Percentiles rank a stretch among this genome's conserved stretches.
Conservation (phyloP, 2,797 vertebrate species). For the Crenichthys baileyi region DNA sequence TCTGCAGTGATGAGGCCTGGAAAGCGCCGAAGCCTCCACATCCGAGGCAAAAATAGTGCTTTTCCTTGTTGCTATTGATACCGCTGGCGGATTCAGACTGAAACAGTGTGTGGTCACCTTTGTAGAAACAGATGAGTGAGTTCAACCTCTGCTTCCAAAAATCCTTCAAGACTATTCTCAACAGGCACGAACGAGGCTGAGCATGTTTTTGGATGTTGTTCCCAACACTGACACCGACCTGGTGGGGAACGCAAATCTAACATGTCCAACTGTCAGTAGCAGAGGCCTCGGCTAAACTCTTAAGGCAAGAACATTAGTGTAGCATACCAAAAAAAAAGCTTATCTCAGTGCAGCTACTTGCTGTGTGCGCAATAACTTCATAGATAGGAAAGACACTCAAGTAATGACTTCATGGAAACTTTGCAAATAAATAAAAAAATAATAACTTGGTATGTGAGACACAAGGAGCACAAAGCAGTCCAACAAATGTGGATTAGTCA, state of each 20-base stretch:
- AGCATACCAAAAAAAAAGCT: slow-evolving; percentile 50
- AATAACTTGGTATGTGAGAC: slow-evolving; percentile 52
- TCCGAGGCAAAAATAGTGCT: slow-evolving; percentile 1
- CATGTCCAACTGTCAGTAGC: slow-evolving; percentile 40
- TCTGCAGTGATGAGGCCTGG: slow-evolving; percentile 11
- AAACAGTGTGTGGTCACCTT: slow-evolving; percentile 26
- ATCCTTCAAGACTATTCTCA: slow-evolving; percentile 7
- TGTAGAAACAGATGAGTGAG: neutral
- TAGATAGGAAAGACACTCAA: slow-evolving; percentile 35
- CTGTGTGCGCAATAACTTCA: slow-evolving; percentile 41
- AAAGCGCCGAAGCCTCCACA: slow-evolving; percentile 14
- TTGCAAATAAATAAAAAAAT: slow-evolving; percentile 74
- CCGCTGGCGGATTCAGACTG: slow-evolving; percentile 18
- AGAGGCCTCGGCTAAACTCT: slow-evolving; percentile 28
- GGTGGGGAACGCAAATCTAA: slow-evolving; percentile 6
- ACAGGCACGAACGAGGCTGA: slow-evolving; percentile 28
- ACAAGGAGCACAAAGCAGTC: slow-evolving; percentile 36
- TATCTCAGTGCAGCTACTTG: slow-evolving; percentile 73
- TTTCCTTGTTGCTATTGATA: slow-evolving; percentile 20
- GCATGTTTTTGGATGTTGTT: neutral
- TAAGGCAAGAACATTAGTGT: slow-evolving; percentile 58
- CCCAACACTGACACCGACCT: neutral
- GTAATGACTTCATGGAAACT: slow-evolving; percentile 42
- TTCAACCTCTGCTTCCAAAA: slow-evolving; percentile 12
- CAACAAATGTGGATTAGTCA: slow-evolving; percentile 10